phyloP scores from a whole-genome alignment of 2,797 vertebrate species.

The Tamandua tetradactyla region DNA sequence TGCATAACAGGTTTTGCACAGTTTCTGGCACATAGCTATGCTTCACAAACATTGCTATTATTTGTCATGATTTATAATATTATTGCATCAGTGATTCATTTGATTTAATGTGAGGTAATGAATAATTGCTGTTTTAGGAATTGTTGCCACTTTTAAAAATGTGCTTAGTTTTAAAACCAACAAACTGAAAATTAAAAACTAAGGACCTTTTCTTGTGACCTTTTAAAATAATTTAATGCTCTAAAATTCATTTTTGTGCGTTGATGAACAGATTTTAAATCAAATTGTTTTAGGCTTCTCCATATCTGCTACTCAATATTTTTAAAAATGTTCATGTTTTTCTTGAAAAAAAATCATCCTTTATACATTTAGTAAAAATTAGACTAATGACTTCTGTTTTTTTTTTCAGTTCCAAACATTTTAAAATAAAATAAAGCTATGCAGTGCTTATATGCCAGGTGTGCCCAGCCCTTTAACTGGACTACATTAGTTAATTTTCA shows the following conservation, averaged over 20 bases:
- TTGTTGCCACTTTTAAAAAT: neutral
- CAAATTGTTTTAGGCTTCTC: neutral
- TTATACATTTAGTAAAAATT: neutral
- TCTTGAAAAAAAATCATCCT: neutral
- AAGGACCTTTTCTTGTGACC: neutral
- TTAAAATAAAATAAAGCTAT: neutral
- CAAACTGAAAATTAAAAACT: neutral
- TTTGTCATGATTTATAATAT: neutral
- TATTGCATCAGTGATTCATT: neutral
- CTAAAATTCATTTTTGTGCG: neutral
- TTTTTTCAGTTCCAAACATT: neutral
- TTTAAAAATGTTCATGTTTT: neutral
- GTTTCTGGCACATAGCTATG: neutral
- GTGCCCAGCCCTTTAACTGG: accelerated
- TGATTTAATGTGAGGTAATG: too few species aligned
- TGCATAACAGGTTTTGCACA: neutral
- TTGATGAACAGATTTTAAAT: neutral
- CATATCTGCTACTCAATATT: neutral
- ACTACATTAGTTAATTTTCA: neutral
- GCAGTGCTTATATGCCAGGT: neutral
- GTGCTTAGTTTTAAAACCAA: neutral
- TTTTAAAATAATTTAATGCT: neutral
- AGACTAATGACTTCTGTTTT: neutral
- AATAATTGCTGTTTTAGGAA: neutral
- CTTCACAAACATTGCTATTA: neutral